A percentile compares a stretch with the other conserved stretches of the same genome.
Evolutionary conservation across 2,797 vertebrate genomes (phyloP).

Genomic region (Halcyon smyrnensis): DNA sequence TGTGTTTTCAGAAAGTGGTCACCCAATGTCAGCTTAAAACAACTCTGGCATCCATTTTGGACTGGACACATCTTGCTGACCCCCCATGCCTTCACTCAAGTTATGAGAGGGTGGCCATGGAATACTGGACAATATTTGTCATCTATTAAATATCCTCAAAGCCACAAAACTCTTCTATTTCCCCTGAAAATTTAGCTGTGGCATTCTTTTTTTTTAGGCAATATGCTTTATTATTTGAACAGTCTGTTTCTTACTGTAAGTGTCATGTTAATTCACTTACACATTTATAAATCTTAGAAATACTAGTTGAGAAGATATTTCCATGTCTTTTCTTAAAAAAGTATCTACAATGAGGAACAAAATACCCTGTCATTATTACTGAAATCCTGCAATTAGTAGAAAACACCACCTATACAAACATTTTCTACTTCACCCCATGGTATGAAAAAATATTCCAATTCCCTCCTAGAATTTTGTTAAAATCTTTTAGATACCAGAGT

Average conservation of each 20-base stretch:
- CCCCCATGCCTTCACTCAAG: rapidly evolving
- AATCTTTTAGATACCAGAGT: background rate
- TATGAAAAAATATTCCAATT: background rate
- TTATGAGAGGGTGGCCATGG: background rate
- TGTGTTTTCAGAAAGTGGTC: background rate
- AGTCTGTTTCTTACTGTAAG: background rate
- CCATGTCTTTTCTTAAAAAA: background rate
- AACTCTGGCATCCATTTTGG: background rate
- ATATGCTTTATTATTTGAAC: background rate
- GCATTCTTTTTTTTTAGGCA: background rate
- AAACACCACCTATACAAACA: background rate
- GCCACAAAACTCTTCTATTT: background rate
- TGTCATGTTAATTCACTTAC: background rate
- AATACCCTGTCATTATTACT: constrained; percentile 26
- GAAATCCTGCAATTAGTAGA: constrained; percentile 20
- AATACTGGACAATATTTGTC: background rate
- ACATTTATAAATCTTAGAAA: background rate
- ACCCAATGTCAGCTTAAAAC: background rate
- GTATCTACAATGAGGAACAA: background rate
- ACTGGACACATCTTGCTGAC: background rate
- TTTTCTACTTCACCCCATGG: background rate
- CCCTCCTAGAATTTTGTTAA: background rate
- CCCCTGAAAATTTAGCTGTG: background rate
- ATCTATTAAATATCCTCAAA: background rate
- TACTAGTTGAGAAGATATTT: constrained; percentile 40